Evolutionary conservation across 2,113 vertebrate genomes (phyloP), one percentile per base, ranked within the genome.

Genomic region (Polypterus bichir): DNA sequence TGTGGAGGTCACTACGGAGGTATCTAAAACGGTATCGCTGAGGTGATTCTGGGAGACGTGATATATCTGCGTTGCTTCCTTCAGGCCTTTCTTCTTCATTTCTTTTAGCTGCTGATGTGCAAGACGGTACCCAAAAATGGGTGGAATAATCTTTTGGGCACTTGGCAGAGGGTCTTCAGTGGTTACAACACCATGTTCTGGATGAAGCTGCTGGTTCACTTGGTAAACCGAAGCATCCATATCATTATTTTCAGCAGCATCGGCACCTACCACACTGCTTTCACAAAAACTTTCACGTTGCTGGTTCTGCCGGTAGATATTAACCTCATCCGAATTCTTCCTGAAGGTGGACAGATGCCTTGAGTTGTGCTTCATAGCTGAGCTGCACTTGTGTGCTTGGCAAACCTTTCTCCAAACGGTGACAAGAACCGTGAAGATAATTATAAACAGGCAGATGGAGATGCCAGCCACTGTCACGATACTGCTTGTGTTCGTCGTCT

Each of bases 61-160:
- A 72, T 98, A 98, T 61, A 97, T 74, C 59, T 91, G 90, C 9
- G 93, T 98, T 61, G 91, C 88, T 66, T 98, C 93, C 0, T 85
- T 96, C 64, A 97, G 76, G 1, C 94, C 96, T 53, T 88, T 91
- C 76, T 89, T 96, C 74, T 97, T 97, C 96, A 98, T 98, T 71
- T 97, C 94, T 60, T 97, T 98, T 68, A 97, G 64, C 77, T 98
- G 96, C 71, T 94, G 92, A 69, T 98, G 96, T 44, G 96, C 96
- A 7, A 98, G 75, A 5, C 89, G 91, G 70, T 98, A 98, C 79
- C 96, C 93, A 72, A 96, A 97, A 72, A 95, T 84, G 0, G 96
- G 88, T 1, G 96, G 96, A 65, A 95, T 77, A 65, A 97, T 80
- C 80, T 92, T 98, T 75, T 93, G 93, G 10, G 86, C 88, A 0